phyloP scores from a whole-genome alignment of 2,113 vertebrate genomes.

The Mus musculus region GRCm39 chr9:48684001-48684500 shows the following conservation, averaged over 20 bases:
- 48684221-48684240: not conserved
- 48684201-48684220: not conserved
- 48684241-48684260: not conserved
- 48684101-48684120: not conserved
- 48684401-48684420: not conserved
- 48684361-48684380: not conserved
- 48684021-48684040: not conserved
- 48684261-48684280: slow-evolving; percentile 10
- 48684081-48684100: not conserved
- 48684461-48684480: too few species aligned
- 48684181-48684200: not conserved
- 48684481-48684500: not conserved
- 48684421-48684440: not conserved
- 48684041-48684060: not conserved
- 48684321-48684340: not conserved
- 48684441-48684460: not conserved
- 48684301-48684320: not conserved
- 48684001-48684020: not conserved
- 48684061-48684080: not conserved
- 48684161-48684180: not conserved
- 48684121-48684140: not conserved
- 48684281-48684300: slow-evolving; percentile 43
- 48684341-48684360: not conserved
- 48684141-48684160: not conserved
- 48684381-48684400: not conserved